These are phyloP conservation scores for Strigops habroptila DNA, from an alignment of 2,113 vertebrate species.

Conservation along the genomic window DNA sequence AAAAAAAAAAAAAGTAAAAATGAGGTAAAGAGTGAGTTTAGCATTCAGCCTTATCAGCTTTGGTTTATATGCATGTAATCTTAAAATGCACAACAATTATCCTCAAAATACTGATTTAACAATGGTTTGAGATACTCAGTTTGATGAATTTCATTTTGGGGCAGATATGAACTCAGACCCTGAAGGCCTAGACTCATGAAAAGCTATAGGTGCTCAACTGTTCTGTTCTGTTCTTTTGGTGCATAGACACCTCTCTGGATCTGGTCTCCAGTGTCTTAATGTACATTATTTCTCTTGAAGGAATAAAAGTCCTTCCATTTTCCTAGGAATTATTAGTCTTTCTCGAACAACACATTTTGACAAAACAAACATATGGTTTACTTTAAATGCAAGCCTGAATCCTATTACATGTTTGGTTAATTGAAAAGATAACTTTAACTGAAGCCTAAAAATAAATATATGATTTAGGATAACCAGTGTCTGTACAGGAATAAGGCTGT, in stretches of 20 bases:
- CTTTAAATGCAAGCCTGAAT: background rate
- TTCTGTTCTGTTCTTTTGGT: background rate
- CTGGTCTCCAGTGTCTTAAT: background rate
- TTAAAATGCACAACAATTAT: background rate
- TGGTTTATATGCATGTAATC: background rate
- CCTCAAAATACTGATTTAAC: background rate
- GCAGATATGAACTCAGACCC: background rate
- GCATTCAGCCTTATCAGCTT: background rate
- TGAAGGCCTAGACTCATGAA: background rate
- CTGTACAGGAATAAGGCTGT: background rate
- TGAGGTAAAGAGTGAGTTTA: background rate
- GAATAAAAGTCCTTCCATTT: background rate
- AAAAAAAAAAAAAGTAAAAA: background rate
- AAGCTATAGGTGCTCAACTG: background rate
- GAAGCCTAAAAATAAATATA: background rate
- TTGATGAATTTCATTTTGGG: background rate
- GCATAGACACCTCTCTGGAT: background rate
- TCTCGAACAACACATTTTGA: background rate
- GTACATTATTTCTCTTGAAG: background rate
- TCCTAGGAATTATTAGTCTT: background rate
- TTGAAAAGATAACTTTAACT: background rate
- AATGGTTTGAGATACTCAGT: background rate
- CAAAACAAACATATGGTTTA: background rate
- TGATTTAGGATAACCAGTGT: background rate
- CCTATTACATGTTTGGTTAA: background rate